These are phyloP conservation scores for Aulostomus chinensis DNA, from an alignment of 2,797 vertebrate genomes.

Conservation along the genomic window DNA sequence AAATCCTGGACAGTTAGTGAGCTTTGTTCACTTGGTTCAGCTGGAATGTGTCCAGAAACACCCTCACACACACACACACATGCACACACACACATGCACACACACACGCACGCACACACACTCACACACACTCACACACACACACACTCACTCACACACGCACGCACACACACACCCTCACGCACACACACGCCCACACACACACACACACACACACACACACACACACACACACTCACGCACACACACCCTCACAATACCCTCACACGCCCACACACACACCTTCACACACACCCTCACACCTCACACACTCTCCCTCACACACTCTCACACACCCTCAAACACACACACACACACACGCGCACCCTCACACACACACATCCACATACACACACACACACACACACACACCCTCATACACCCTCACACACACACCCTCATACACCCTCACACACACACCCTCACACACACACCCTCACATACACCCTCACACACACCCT, in stretches of 20 bases:
- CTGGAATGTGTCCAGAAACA: constrained; percentile 90
- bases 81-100: constrained; percentile 52
- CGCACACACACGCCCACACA: too few species aligned
- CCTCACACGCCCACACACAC: constrained; percentile 66
- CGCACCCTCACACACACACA: constrained; percentile 60
- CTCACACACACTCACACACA: constrained; percentile 30
- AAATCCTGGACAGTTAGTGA: constrained; percentile 88
- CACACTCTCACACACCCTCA: constrained; percentile 69
- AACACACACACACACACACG: constrained; percentile 31
- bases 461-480: constrained; percentile 11
- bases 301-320: constrained; percentile 34
- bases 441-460: constrained; percentile 23
- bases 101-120: constrained; percentile 61
- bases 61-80: constrained; percentile 51
- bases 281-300: constrained; percentile 82
- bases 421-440: too few species aligned
- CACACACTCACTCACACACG: constrained; percentile 72
- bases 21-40: constrained; percentile 91
- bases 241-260: constrained; percentile 67
- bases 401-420: constrained; percentile 71
- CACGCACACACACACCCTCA: constrained; percentile 49
- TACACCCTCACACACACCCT: constrained; percentile 79
- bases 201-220: constrained; percentile 49
- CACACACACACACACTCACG: constrained; percentile 43
- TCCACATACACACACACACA: constrained; percentile 33